Evolutionary conservation across 2,797 vertebrate genomes (phyloP), one percentile per base, ranked within the genome.

Genomic region (Apogon hyalosoma): DNA sequence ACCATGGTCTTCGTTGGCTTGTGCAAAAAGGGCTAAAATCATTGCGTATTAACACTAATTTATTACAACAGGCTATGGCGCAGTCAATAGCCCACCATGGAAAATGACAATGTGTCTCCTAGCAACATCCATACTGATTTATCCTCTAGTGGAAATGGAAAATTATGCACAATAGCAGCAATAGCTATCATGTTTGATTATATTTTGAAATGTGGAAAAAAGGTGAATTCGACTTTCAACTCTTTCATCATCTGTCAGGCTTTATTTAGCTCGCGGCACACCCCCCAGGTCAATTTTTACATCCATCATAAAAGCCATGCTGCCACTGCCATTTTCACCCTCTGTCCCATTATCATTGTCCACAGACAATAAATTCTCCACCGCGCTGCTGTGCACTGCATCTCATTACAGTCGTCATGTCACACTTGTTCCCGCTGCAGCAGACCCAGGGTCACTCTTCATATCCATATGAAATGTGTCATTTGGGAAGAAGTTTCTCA

Each of bases 231-330:
- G 7, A 18, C 15, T 57, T 66, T 21, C 19, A 71, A 55, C 55
- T 53, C 39, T 13, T 53, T 28, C 8, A 42, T 59, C 19, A 11
- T 62, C 45, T 59, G 53, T 71, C 56, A 28, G 65, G 47, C 42
- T 82, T 76, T 70, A 53, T 83, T 79, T 71, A 67, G 62, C 81
- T 69, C 45, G 28, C 2, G 4, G 21, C 42, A 24, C 7, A 60
- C 49, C 73, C 24, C 62, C 49, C 56, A 12, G 66, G 75, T 88
- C 80, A 74, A 1, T 75, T 61, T 84, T 85, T 65, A 69, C 71
- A 80, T 87, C 73, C 54, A 60, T 88, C 78, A 73, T 86, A 77
- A 86, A 88, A 77, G 78, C 36, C 62, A 80, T 67, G 75, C 84
- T 77, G 73, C 69, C 24, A 51, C 62, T 82, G 69, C 77, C 77